A percentile compares a stretch with the other conserved stretches of the same genome.
These are phyloP conservation scores for Girardinus metallicus DNA, from an alignment of 2,797 vertebrate genomes.

Conservation along the genomic window DNA sequence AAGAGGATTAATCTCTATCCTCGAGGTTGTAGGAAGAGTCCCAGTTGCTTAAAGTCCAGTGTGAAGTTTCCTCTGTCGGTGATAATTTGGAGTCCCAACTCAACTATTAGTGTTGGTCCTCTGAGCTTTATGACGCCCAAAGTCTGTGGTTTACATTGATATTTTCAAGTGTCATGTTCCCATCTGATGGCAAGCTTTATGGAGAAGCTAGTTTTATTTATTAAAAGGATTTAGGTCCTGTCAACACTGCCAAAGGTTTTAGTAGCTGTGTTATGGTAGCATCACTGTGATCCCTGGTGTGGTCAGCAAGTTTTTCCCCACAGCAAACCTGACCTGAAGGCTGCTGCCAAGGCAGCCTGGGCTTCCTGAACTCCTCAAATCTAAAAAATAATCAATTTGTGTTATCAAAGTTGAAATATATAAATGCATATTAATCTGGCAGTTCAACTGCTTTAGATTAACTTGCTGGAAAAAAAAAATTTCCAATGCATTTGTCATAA, in stretches of 20 bases:
- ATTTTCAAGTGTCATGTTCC: not conserved
- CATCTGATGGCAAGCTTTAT: not conserved
- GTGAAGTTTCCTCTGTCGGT: not conserved
- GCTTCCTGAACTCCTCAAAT: not conserved
- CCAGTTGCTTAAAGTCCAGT: no score
- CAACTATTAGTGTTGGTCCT: not conserved
- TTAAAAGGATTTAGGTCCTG: not conserved
- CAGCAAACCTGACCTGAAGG: not conserved
- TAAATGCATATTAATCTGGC: not conserved
- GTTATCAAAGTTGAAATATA: not conserved
- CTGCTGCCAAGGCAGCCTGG: not conserved
- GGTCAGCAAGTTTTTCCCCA: not conserved
- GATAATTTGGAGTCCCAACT: not conserved
- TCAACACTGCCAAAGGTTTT: not conserved
- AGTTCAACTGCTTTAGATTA: not conserved
- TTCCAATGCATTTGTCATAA: not conserved
- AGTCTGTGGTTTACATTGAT: not conserved
- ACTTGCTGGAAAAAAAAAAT: not conserved
- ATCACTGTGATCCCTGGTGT: not conserved
- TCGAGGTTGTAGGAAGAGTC: not conserved
- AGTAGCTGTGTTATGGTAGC: not conserved
- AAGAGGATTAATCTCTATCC: no score
- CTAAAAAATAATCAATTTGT: no score
- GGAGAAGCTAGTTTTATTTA: not conserved
- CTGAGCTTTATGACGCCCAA: not conserved